Conservation (phyloP, 2,797 vertebrate species). For the Rhodeus uyekii region DNA sequence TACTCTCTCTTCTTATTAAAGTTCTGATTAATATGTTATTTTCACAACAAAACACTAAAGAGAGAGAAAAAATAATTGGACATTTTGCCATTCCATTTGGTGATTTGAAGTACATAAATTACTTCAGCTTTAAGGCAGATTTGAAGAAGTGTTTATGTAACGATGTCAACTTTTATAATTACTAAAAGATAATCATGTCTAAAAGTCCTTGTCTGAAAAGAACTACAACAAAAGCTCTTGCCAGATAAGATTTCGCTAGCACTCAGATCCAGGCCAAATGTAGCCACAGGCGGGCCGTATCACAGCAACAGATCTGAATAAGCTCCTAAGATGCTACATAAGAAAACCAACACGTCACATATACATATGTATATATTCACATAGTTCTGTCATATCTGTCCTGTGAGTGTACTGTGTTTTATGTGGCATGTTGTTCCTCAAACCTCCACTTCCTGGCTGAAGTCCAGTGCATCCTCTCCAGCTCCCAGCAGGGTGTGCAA, state of each 20-base stretch:
- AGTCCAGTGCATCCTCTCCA: constrained; percentile 95
- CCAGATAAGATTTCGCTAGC: constrained; percentile 17
- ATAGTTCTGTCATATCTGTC: neutral
- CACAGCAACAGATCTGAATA: constrained; percentile 37
- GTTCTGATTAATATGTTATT: neutral
- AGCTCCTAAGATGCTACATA: constrained; percentile 43
- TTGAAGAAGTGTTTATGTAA: neutral
- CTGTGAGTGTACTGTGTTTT: neutral
- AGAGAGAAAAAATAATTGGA: neutral
- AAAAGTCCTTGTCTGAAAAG: neutral
- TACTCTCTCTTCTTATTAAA: neutral
- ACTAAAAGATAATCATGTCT: neutral
- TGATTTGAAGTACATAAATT: neutral
- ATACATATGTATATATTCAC: neutral
- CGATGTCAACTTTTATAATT: neutral
- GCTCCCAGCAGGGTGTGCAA: constrained; percentile 94
- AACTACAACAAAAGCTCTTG: neutral
- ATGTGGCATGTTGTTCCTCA: constrained; percentile 37
- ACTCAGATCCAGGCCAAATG: constrained; percentile 27
- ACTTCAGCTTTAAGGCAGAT: neutral
- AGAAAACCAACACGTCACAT: neutral
- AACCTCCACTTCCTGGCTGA: constrained; percentile 96
- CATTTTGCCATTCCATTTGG: neutral
- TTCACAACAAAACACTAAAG: too few relatives aligned
- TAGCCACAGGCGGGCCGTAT: constrained; percentile 17